Conservation (phyloP, 2,113 vertebrate genomes). For the Xyrauchen texanus region DNA sequence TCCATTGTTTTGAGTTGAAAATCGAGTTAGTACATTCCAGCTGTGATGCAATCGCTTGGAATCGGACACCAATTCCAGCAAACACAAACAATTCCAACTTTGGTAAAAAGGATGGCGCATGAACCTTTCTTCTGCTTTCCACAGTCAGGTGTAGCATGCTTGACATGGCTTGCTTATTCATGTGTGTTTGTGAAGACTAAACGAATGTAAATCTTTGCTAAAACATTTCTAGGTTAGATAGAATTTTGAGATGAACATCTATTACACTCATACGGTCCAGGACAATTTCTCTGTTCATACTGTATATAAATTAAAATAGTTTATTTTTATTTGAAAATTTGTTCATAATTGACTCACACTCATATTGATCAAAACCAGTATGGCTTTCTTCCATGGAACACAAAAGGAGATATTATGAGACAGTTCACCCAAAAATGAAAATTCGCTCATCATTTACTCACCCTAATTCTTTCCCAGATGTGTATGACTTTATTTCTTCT, state of each 20-base stretch:
- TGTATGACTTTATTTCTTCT: too few relatives aligned
- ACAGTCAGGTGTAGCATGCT: neutral
- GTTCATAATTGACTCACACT: too few relatives aligned
- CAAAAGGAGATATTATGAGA: too few relatives aligned
- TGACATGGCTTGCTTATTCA: constrained; percentile 10
- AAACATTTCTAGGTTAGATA: neutral
- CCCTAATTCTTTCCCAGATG: too few relatives aligned
- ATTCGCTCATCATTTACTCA: too few relatives aligned
- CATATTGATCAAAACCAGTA: too few relatives aligned
- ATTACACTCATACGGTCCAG: neutral
- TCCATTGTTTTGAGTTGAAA: neutral
- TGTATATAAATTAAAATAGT: too few relatives aligned
- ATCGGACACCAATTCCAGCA: neutral
- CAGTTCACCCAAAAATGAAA: too few relatives aligned
- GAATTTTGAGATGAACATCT: neutral
- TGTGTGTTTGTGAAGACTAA: neutral
- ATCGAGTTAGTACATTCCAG: constrained; percentile 12
- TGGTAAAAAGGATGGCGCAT: neutral
- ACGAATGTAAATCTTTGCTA: neutral
- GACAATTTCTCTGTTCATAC: too few relatives aligned
- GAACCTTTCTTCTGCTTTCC: constrained; percentile 5
- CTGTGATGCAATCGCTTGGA: constrained; percentile 20
- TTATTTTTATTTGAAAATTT: too few relatives aligned
- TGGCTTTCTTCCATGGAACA: too few relatives aligned
- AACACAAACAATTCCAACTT: constrained; percentile 36